Percentiles rank a stretch among this genome's conserved stretches.
Conservation (phyloP, 2,113 vertebrate genomes). For the Podarcis raffonei region DNA sequence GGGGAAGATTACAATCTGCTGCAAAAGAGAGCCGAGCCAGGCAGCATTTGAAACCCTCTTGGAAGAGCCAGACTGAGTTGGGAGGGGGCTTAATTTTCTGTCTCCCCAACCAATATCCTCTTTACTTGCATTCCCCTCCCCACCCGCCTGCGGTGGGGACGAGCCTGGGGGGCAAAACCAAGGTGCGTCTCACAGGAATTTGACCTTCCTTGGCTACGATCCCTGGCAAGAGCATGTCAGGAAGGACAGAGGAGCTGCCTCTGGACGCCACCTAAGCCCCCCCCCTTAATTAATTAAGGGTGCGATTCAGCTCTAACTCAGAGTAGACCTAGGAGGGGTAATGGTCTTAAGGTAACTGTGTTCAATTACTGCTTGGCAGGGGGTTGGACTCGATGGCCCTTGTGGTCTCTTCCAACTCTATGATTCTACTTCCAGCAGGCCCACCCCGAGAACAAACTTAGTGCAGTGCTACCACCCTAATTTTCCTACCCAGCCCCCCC, state of each 20-base stretch:
- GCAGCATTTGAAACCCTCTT: constrained; percentile 14
- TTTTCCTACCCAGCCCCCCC: no score
- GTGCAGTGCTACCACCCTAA: no score
- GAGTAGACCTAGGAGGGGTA: no score
- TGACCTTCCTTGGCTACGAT: not conserved
- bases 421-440: no score
- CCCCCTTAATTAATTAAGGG: no score
- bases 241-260: not conserved
- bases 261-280: not conserved
- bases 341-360: no score
- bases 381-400: no score
- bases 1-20: constrained; percentile 59
- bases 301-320: no score
- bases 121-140: not conserved
- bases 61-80: constrained; percentile 31
- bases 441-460: no score
- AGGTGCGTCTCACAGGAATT: not conserved
- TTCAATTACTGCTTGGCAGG: no score
- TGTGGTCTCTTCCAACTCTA: no score
- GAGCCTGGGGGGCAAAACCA: not conserved
- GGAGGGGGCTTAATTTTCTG: constrained; percentile 27
- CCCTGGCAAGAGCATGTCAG: not conserved
- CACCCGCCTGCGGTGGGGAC: not conserved
- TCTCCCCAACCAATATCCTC: not conserved
- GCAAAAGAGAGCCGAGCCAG: constrained; percentile 17